These are phyloP conservation scores for Drosophila kikkawai DNA, from an alignment of 1,140 invertebrate species.

Conservation along the genomic window DNA sequence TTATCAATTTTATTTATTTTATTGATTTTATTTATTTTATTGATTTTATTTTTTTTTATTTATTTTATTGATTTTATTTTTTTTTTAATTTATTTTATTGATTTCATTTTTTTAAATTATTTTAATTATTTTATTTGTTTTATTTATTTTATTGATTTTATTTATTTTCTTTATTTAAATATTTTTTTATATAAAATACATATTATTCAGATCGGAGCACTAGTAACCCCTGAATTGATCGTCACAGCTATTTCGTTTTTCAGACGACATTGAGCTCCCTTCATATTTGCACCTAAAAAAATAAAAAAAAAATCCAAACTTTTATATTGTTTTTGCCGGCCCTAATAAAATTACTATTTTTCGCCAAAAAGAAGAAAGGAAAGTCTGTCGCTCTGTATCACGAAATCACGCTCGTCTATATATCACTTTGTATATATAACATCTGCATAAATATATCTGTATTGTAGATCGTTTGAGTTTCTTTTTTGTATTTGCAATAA, in stretches of 20 bases:
- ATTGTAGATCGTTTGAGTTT: not conserved
- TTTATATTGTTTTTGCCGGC: conserved; percentile 4
- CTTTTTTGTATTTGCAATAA: not conserved
- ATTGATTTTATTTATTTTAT: no score
- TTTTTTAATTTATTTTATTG: no score
- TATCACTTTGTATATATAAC: not conserved
- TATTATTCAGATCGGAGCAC: no score
- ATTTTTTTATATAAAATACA: no score
- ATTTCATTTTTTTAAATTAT: no score
- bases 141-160: no score
- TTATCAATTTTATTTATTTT: no score
- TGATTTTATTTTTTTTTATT: no score
- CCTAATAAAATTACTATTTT: not conserved
- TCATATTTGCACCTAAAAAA: not conserved
- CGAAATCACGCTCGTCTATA: not conserved
- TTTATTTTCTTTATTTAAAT: no score
- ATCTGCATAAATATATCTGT: not conserved
- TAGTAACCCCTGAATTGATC: not conserved
- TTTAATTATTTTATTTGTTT: no score
- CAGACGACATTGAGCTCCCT: conserved; percentile 7
- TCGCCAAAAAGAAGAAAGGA: not conserved
- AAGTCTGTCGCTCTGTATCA: not conserved
- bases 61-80: no score
- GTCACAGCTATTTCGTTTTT: not conserved
- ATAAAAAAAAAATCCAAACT: conserved; percentile 3